Evolutionary conservation across 2,888 invertebrate species (phyloP), one percentile per base, ranked within the genome.

Genomic region (Neelides folsomi): DNA sequence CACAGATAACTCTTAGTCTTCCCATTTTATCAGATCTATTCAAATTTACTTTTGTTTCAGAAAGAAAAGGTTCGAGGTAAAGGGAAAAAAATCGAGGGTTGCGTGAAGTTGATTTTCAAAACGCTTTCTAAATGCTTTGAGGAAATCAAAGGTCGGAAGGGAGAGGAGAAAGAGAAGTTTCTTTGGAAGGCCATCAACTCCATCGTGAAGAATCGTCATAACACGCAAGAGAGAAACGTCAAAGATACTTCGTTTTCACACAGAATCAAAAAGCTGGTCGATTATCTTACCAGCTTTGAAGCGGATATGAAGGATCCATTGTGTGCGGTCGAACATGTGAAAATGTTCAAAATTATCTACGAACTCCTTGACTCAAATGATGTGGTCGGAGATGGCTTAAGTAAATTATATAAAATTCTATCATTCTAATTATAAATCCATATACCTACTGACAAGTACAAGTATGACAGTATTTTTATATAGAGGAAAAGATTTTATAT

Each of bases 301-400:
- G 20, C 37, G 2, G 16, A 38, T 15, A 46, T 55, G 1, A 54
- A 52, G 18, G 47, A 56, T 16, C 51, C 55, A 2, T 9, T 34
- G 1, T 54, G 55, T 3, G 58, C 58, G 1, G 18, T 52, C 15
- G 56, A 55, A 20, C 60, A 60, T 18, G n/a, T 60, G 16, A 57
- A 55, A 20, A 16, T 59, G 9, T 19, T 59, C 9, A 54, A 57
- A 47, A 49, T 9, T 20, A 10, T 57, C 13, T 53, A 57, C 39
- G 55, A 59, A 47, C 19, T 59, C 16, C 27, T 56, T 15, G 48
- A 48, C 10, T 44, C 37, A 9, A 9, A 49, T n/a, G 19, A 50
- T 1, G 41, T 37, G n/a, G 42, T 56, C 1, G 54, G 49, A 18
- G 37, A 45, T 18, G 49, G 50, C 1, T 51, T 58, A 16, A 52